Conservation (phyloP, 2,113 vertebrate genomes). For the Chaenogobius annularis region DNA sequence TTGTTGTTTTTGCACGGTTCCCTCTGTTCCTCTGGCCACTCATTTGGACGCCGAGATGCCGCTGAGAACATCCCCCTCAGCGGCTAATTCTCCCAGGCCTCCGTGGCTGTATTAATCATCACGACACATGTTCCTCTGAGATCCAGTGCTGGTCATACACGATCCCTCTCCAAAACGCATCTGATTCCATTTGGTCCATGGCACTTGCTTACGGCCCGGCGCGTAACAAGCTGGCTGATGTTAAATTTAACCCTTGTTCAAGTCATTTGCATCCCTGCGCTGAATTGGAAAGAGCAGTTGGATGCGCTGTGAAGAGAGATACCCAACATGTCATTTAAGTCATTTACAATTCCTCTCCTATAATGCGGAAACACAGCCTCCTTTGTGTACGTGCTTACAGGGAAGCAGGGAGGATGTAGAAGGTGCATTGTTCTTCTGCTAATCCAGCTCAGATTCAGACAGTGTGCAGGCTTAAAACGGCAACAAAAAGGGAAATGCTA, state of each 20-base stretch:
- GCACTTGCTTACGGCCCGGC: slow-evolving; percentile 29
- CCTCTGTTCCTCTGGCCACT: slow-evolving; percentile 54
- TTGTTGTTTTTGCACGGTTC: background rate
- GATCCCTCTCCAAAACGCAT: slow-evolving; percentile 60
- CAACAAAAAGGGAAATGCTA: background rate
- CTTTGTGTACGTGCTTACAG: slow-evolving; percentile 58
- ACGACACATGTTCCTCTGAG: slow-evolving; percentile 80
- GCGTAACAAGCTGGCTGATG: slow-evolving; percentile 59
- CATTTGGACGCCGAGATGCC: slow-evolving; percentile 67
- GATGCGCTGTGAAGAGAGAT: slow-evolving; percentile 40
- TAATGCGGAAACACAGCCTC: slow-evolving; percentile 48
- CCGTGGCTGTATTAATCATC: slow-evolving; percentile 78
- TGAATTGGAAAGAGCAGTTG: slow-evolving; percentile 31
- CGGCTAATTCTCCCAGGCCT: slow-evolving; percentile 77
- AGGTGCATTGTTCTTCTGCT: slow-evolving; percentile 1
- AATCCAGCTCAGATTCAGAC: slow-evolving; percentile 1
- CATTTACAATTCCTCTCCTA: slow-evolving; percentile 40
- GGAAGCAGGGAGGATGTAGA: slow-evolving; percentile 56
- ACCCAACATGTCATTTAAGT: slow-evolving; percentile 22
- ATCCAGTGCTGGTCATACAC: slow-evolving; percentile 68
- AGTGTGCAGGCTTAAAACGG: background rate
- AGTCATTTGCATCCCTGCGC: slow-evolving; percentile 55
- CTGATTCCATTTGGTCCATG: slow-evolving; percentile 66
- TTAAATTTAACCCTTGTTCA: slow-evolving; percentile 60
- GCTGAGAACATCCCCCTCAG: slow-evolving; percentile 72